Conservation (phyloP, 2,888 invertebrate species). For the Seira musarum region DNA sequence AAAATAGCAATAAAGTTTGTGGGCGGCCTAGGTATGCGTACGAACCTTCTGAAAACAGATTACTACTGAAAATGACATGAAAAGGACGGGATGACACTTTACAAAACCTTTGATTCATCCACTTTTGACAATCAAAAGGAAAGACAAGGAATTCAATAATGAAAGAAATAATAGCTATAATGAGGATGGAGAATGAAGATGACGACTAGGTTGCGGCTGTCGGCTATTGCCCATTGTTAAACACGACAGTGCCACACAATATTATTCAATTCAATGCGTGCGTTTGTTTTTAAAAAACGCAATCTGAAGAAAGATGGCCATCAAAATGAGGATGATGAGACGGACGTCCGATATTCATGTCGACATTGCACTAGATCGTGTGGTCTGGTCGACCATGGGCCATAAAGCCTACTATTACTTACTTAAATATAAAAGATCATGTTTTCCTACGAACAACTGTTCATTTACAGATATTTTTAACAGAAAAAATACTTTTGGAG, state of each 20-base stretch:
- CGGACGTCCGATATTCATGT: not conserved
- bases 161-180: slow-evolving; percentile 6
- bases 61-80: not conserved
- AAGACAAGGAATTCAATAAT: slow-evolving; percentile 6
- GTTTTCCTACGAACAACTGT: not conserved
- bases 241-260: not conserved
- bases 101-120: not conserved
- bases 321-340: not conserved
- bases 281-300: not conserved
- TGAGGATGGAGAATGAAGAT: not conserved
- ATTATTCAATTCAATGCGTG: not conserved
- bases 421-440: not conserved
- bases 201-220: slow-evolving; percentile 25
- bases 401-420: not conserved
- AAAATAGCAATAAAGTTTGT: not conserved
- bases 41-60: no score
- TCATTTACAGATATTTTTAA: slow-evolving; percentile 15
- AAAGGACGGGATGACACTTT: not conserved
- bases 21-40: not conserved
- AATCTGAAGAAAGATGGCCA: not conserved
- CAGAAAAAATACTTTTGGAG: not conserved
- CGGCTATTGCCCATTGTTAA: not conserved
- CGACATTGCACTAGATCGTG: no score
- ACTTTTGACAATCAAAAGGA: not conserved
- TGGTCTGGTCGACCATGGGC: not conserved